Base-by-base conservation (phyloP, 2,888 invertebrate genomes). In the Ophioninae sp. region DNA sequence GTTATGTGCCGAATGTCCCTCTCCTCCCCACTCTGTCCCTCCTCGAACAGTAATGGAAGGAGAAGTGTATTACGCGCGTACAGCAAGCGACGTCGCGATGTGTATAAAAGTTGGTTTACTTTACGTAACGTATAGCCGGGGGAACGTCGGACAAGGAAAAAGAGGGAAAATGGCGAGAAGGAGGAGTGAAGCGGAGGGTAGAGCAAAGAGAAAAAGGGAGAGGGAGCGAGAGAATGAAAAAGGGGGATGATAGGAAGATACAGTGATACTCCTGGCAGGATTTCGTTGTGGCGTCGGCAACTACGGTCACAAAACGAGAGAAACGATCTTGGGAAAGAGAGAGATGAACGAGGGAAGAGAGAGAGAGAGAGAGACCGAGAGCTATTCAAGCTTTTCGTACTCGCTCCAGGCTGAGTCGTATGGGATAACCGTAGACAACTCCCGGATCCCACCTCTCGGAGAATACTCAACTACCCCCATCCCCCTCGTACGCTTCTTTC, bases 101-200 rank as follows among this genome's bases (percentile, higher is more conserved):
- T 89, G 89, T 87, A 91, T 89, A 91, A 91, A 91, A 91, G 89
- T 91, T 88, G 88, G 88, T 91, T 90, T 89, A 91, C 90, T 90
- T 90, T 89, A 86, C 87, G 88, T 87, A 88, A 87, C 85, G 86
- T 87, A 89, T 86, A 88, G 85, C 44, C 73, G 73, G 85, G 59
- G 65, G 69, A 72, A 50, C 57, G 79, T 79, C 74, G 74, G 70
- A 83, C 72, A 80, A 78, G 72, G 70, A 74, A 73, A 83, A 85
- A 85, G 65, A 61, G 84, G 67, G 84, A 56, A 74, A 68, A 37
- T 61, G 57, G 80, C 37, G 62, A 62, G 20, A 41, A n/a, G n/a
- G 56, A 39, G 13, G 5, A 50, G 50, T 64, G 77, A 69, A 73
- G 20, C 37, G 44, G 37, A 73, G 73, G 62, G 59, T 72, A 59